Percentiles rank a stretch among this genome's conserved stretches.
Evolutionary conservation across 2,113 vertebrate genomes (phyloP).

Genomic region (Leptodactylus fuscus): DNA sequence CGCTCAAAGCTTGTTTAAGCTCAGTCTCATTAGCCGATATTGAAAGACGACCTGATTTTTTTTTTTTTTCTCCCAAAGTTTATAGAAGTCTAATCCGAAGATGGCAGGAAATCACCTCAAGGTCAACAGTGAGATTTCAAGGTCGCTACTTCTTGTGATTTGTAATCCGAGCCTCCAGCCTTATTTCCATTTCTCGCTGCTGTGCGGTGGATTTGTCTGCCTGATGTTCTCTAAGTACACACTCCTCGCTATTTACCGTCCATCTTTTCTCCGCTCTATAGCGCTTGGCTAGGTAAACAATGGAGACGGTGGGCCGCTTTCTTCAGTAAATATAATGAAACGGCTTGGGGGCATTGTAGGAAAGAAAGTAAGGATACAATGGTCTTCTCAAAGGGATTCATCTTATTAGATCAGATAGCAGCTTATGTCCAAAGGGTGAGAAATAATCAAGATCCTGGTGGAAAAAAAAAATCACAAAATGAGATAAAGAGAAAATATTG

Average conservation of each 20-base stretch:
- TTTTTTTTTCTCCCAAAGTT: conserved; percentile 32
- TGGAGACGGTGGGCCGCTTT: neutral
- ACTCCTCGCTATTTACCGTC: conserved; percentile 36
- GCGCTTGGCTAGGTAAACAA: conserved; percentile 6
- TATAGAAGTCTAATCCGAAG: conserved; percentile 51
- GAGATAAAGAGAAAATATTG: neutral
- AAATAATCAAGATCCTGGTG: neutral
- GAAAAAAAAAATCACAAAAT: neutral
- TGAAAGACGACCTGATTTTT: conserved; percentile 35
- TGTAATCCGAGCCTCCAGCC: neutral
- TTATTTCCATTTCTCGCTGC: conserved; percentile 35
- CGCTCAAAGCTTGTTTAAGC: conserved; percentile 48
- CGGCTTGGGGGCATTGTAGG: conserved; percentile 21
- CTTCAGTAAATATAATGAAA: neutral
- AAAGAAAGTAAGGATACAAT: neutral
- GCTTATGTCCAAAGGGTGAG: neutral
- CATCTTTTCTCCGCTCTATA: neutral
- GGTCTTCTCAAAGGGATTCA: neutral
- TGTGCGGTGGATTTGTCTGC: conserved; percentile 16
- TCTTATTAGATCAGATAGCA: conserved; percentile 13
- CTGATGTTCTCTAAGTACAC: conserved; percentile 7
- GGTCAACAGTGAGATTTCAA: conserved; percentile 46
- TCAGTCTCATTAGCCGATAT: conserved; percentile 57
- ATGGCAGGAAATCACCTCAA: conserved; percentile 54
- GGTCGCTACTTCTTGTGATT: conserved; percentile 46